phyloP scores from a whole-genome alignment of 1,140 invertebrate genomes.

The Harpegnathos saltator region DNA sequence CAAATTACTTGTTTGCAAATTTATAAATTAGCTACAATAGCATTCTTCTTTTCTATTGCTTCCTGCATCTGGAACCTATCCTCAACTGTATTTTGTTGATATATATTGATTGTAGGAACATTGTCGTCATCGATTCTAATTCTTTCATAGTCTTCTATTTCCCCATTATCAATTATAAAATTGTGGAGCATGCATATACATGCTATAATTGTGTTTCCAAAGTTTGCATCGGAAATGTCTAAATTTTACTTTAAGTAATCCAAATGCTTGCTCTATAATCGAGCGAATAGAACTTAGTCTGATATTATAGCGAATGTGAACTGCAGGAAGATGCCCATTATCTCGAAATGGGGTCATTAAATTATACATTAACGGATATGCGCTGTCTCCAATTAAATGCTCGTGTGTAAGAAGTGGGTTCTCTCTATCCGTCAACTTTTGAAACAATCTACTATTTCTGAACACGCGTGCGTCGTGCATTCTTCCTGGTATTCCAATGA shows the following conservation, averaged over 20 bases:
- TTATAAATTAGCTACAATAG: constrained; percentile 7
- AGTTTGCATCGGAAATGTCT: neutral
- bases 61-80: neutral
- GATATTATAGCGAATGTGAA: neutral
- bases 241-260: constrained; percentile 2
- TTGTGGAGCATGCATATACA: constrained; percentile 6
- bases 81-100: neutral
- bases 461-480: constrained; percentile 11
- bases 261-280: neutral
- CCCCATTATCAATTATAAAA: constrained; percentile 4
- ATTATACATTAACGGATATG: neutral
- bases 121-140: neutral
- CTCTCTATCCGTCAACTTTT: neutral
- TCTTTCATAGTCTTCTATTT: neutral
- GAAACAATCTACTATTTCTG: neutral
- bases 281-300: constrained; percentile 13
- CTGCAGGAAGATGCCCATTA: constrained; percentile 5
- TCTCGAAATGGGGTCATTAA: constrained; percentile 7
- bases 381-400: neutral
- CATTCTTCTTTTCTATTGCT: neutral
- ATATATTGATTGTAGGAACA: neutral
- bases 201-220: neutral
- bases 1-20: no score
- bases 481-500: neutral
- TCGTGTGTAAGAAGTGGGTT: neutral